A percentile compares a stretch with the other conserved stretches of the same genome.
Evolutionary conservation across 2,888 invertebrate genomes (phyloP).

Genomic region (Drymonia ruficornis): DNA sequence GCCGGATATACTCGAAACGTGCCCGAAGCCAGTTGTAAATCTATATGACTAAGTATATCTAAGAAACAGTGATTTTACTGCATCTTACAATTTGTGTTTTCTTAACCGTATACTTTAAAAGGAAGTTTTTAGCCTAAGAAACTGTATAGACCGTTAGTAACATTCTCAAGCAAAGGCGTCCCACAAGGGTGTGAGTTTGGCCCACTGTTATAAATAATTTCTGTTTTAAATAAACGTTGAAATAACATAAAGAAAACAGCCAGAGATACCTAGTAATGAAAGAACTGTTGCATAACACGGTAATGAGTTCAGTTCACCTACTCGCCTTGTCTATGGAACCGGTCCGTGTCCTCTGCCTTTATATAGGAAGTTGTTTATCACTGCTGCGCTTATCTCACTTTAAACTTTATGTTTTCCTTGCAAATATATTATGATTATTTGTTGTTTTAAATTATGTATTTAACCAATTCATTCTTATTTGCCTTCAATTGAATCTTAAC

Average conservation of each 20-base stretch:
- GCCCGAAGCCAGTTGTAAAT: neutral
- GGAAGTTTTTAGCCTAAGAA: too few relatives aligned
- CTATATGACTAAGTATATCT: too few relatives aligned
- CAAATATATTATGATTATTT: constrained; percentile 17
- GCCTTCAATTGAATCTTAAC: too few relatives aligned
- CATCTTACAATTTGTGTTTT: too few relatives aligned
- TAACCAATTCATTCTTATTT: too few relatives aligned
- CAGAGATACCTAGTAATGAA: neutral
- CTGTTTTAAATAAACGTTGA: neutral
- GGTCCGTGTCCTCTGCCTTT: constrained; percentile 31
- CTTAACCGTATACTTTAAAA: too few relatives aligned
- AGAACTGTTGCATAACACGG: constrained; percentile 13
- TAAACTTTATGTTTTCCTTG: constrained; percentile 20
- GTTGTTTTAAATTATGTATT: neutral
- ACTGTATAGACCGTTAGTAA: too few relatives aligned
- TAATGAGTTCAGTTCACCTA: constrained; percentile 11
- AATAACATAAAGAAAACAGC: neutral
- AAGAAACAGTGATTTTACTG: too few relatives aligned
- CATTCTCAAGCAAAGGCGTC: neutral
- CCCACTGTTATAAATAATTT: neutral
- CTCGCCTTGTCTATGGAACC: constrained; percentile 31
- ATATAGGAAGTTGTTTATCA: constrained; percentile 40
- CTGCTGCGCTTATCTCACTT: constrained; percentile 21
- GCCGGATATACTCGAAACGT: constrained; percentile 1
- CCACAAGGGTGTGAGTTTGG: neutral